Evolutionary conservation across 1,140 invertebrate genomes (phyloP).

Genomic region (Heliconius hermathena): DNA sequence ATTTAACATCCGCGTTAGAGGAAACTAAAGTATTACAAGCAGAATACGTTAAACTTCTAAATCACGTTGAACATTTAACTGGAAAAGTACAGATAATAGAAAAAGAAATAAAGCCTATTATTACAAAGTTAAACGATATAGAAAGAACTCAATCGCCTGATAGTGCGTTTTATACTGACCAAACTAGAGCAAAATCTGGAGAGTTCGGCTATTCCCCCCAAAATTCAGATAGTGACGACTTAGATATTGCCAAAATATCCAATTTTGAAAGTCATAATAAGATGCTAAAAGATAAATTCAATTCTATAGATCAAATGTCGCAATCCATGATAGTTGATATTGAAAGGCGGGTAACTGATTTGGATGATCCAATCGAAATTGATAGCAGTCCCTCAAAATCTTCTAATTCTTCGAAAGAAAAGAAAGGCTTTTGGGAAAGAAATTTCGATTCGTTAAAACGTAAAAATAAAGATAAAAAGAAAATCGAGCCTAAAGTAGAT

Average conservation of each 20-base stretch:
- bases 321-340: conserved; percentile 82
- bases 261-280: conserved; percentile 72
- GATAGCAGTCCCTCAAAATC: conserved; percentile 71
- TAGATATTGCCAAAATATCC: conserved; percentile 66
- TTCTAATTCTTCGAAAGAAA: conserved; percentile 72
- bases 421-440: conserved; percentile 81
- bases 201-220: conserved; percentile 80
- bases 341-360: conserved; percentile 64
- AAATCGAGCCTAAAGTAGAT: conserved; percentile 71
- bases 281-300: conserved; percentile 74
- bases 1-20: conserved; percentile 83
- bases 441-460: conserved; percentile 81
- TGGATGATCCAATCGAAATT: conserved; percentile 53
- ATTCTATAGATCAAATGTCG: conserved; percentile 83
- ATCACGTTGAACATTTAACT: conserved; percentile 84
- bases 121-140: conserved; percentile 75
- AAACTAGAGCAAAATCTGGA: conserved; percentile 74
- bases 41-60: conserved; percentile 83
- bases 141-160: conserved; percentile 73
- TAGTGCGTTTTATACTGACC: conserved; percentile 73
- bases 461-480: conserved; percentile 71
- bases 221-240: conserved; percentile 77
- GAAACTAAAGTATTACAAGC: conserved; percentile 85
- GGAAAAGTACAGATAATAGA: conserved; percentile 83
- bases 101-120: conserved; percentile 83